phyloP scores from a whole-genome alignment of 2,888 invertebrate species.

The Aspidiotus destructor region DNA sequence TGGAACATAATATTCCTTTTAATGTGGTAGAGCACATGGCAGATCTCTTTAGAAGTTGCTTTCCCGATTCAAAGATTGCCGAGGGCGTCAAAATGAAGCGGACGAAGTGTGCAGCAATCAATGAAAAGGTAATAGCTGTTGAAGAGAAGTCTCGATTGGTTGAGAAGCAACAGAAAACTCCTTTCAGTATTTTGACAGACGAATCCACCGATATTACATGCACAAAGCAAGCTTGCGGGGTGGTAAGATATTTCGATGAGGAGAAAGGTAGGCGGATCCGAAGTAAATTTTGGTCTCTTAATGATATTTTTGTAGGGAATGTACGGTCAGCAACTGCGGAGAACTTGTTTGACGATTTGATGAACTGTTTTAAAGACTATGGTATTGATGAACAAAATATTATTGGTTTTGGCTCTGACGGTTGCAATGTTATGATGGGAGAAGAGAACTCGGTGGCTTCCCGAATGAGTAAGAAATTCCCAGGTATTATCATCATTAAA shows the following conservation, averaged over 20 bases:
- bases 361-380: slow-evolving; percentile 9
- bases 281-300: slow-evolving; percentile 37
- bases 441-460: slow-evolving; percentile 39
- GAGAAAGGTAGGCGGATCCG: slow-evolving; percentile 26
- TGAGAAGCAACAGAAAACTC: slow-evolving; percentile 31
- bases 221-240: slow-evolving; percentile 36
- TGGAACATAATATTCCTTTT: slow-evolving; percentile 36
- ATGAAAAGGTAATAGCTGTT: slow-evolving; percentile 38
- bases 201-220: slow-evolving; percentile 38
- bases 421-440: slow-evolving; percentile 41
- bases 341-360: slow-evolving; percentile 14
- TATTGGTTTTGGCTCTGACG: slow-evolving; percentile 41
- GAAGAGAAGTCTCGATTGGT: slow-evolving; percentile 37
- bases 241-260: slow-evolving; percentile 36
- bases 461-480: slow-evolving; percentile 38
- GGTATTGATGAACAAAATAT: slow-evolving; percentile 38
- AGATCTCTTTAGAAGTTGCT: slow-evolving; percentile 33
- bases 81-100: slow-evolving; percentile 34
- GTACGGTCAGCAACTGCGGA: slow-evolving; percentile 30
- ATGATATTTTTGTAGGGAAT: slow-evolving; percentile 33
- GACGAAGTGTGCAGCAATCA: slow-evolving; percentile 34
- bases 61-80: slow-evolving; percentile 36
- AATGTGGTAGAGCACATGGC: slow-evolving; percentile 34
- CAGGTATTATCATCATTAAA: slow-evolving; percentile 39
- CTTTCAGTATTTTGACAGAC: slow-evolving; percentile 36